Conservation (phyloP, 2,113 vertebrate species). For the Saccopteryx leptura region DNA sequence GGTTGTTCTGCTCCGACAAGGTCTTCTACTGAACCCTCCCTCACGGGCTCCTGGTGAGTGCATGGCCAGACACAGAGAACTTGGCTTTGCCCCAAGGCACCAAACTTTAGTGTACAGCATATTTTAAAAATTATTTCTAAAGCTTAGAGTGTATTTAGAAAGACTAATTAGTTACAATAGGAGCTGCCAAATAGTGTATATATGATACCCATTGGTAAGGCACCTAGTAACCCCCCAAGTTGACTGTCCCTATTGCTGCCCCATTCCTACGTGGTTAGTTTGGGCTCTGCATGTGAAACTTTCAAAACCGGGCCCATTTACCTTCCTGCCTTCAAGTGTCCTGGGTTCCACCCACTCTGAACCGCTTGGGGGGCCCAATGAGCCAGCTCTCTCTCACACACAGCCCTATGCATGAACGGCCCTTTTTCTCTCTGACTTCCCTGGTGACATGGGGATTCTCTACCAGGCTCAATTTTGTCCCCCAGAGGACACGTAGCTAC, state of each 20-base stretch:
- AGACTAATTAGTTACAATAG: not conserved
- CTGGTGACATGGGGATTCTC: not conserved
- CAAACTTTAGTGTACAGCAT: not conserved
- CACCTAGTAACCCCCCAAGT: not conserved
- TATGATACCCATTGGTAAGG: not conserved
- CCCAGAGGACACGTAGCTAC: not conserved
- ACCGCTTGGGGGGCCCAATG: not conserved
- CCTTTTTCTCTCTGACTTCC: not conserved
- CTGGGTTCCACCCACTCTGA: not conserved
- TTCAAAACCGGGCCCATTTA: not conserved
- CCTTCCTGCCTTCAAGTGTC: not conserved
- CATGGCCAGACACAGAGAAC: not conserved
- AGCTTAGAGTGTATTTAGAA: conserved; percentile 18
- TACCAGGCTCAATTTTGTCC: not conserved
- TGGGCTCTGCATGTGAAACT: not conserved
- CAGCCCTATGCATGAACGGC: rapidly evolving
- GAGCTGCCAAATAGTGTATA: not conserved
- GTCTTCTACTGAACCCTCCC: not conserved
- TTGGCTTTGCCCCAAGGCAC: not conserved
- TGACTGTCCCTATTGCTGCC: not conserved
- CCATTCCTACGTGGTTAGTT: not conserved
- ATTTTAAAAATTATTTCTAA: conserved; percentile 60
- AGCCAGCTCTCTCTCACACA: not conserved
- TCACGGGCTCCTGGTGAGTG: not conserved
- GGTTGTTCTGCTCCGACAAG: not conserved